Base-by-base conservation (phyloP, 2,888 invertebrate species). In the Trichogramma evanescens region DNA sequence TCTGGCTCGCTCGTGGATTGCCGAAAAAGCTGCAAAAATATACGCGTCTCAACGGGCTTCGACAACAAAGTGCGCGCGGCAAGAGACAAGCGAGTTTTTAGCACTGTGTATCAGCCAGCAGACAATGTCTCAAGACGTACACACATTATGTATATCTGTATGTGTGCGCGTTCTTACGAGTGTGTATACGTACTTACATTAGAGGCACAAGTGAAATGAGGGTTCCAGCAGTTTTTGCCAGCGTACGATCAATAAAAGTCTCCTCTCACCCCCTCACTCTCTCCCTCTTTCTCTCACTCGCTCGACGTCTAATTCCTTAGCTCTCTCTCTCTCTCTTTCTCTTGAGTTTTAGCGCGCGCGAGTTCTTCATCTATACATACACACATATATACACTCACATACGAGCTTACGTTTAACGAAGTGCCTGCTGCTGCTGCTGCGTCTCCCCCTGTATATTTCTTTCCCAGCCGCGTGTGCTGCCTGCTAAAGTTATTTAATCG, bases 201-300 rank as follows among this genome's bases (percentile, higher is more conserved):
- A 61, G 72, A 74, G 76, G 76, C 73, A 76, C 75, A 26, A 26
- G 26, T 26, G 73, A 77, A 77, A 77, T 77, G 77, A 77, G 77
- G 77, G 77, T 77, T 77, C 74, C 74, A 74, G 75, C 26, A 77
- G 76, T 77, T 77, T 77, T 77, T 77, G 77, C 77, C 74, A 73
- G 74, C 26, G 26, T 26, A 70, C 77, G 77, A 77, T 77, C 77
- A 77, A 77, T 77, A 77, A 77, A 77, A 77, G 74, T 76, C 76
- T 76, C 62, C 54, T 45, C n/a, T 54, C 54, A 44, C 44, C 8
- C 40, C 40, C 51, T 38, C 46, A 50, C 50, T 50, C 44, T 44
- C 6, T 45, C 56, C 8, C 43, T 10, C 10, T 48, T 44, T 13
- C 53, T 10, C 53, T 26, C 52, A 38, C 58, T 8, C 58, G 52